Evolutionary conservation across 2,797 vertebrate genomes (phyloP).

Genomic region (Stomatorhinus walkeri): DNA sequence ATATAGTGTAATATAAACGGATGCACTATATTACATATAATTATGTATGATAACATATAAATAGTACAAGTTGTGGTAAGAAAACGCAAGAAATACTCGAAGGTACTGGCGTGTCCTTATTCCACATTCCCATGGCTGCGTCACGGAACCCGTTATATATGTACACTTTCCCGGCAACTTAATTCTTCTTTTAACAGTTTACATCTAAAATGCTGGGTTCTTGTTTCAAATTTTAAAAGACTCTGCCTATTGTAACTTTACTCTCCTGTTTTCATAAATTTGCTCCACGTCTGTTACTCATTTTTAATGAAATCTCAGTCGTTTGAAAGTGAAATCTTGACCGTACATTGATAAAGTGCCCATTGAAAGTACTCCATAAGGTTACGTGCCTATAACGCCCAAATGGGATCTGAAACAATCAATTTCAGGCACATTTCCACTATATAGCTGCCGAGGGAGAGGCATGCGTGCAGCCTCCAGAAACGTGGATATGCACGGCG

Average conservation of each 20-base stretch:
- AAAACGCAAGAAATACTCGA: not conserved
- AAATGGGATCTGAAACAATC: not conserved
- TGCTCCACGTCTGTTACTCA: not conserved
- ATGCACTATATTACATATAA: not conserved
- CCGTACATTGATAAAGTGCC: not conserved
- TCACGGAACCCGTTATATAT: not conserved
- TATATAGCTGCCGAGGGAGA: not conserved
- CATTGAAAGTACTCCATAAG: not conserved
- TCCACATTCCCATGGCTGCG: not conserved
- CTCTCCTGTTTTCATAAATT: not conserved
- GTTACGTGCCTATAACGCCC: not conserved
- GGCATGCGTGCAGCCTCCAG: not conserved
- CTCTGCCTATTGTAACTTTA: not conserved
- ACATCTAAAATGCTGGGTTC: not conserved
- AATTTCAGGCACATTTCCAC: not conserved
- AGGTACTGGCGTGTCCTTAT: not conserved
- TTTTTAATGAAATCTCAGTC: not conserved
- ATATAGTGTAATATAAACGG: not conserved
- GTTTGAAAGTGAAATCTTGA: not conserved
- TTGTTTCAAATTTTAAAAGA: not conserved
- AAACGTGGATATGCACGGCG: not conserved
- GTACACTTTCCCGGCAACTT: not conserved
- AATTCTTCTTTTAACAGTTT: not conserved
- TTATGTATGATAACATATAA: not conserved
- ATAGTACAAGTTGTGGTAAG: not conserved